These are phyloP conservation scores for Torymus auratus DNA, from an alignment of 2,888 invertebrate genomes.

Conservation along the genomic window DNA sequence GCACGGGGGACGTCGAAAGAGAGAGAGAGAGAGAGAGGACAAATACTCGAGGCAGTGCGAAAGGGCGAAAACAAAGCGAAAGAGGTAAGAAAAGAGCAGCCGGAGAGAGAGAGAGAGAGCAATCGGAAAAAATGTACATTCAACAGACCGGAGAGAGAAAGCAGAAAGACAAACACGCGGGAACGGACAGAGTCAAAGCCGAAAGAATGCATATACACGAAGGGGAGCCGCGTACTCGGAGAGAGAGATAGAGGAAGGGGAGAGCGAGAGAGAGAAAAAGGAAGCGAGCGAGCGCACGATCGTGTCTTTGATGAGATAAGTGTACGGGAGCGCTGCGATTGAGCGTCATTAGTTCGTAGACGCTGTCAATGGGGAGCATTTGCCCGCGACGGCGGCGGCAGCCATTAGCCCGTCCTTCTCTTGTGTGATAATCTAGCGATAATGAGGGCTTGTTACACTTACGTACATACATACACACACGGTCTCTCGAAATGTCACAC, in stretches of 20 bases:
- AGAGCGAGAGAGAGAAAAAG: not conserved
- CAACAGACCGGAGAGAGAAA: slow-evolving; percentile 6
- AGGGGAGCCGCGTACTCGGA: not conserved
- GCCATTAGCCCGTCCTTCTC: slow-evolving; percentile 63
- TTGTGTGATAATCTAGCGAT: slow-evolving; percentile 73
- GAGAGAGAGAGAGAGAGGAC: not conserved
- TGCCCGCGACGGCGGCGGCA: slow-evolving; percentile 49
- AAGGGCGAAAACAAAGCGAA: not conserved
- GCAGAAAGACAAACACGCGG: slow-evolving; percentile 11
- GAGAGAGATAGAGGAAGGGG: not conserved
- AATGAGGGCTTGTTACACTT: slow-evolving; percentile 71
- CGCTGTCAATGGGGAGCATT: slow-evolving; percentile 68
- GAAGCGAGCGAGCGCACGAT: slow-evolving; percentile 24
- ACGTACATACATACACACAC: not conserved
- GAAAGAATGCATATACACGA: slow-evolving; percentile 9
- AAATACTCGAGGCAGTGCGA: slow-evolving; percentile 11
- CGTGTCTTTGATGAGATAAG: slow-evolving; percentile 56
- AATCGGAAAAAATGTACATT: slow-evolving; percentile 37
- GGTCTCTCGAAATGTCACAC: slow-evolving; percentile 28
- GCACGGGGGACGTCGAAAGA: not conserved
- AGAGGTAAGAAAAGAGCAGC: no score
- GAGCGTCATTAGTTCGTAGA: slow-evolving; percentile 68
- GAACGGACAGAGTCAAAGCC: not conserved
- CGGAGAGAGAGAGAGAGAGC: not conserved
- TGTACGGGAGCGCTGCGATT: slow-evolving; percentile 58